phyloP scores from a whole-genome alignment of 1,140 invertebrate species.

The Gryon sp. region DNA sequence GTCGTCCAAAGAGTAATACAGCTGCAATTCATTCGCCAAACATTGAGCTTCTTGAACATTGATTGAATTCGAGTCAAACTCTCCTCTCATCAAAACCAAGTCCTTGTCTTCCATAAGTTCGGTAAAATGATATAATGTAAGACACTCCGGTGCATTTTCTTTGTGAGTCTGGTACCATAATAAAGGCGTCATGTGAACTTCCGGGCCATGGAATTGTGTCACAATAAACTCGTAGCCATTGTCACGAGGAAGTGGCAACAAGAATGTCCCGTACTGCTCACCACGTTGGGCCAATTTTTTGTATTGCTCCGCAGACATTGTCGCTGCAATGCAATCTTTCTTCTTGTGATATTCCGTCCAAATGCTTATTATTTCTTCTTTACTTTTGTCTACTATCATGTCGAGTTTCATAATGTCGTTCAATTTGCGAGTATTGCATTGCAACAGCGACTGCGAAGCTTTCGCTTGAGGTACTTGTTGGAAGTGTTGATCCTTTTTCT shows the following conservation, averaged over 20 bases:
- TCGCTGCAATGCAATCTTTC: conserved; percentile 87
- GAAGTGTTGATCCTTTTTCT: conserved; percentile 62
- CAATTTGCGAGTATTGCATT: conserved; percentile 76
- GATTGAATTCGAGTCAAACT: conserved; percentile 91
- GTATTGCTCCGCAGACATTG: conserved; percentile 83
- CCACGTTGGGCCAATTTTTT: conserved; percentile 81
- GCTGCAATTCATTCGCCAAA: conserved; percentile 90
- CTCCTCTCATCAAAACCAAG: conserved; percentile 91
- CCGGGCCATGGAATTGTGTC: conserved; percentile 86
- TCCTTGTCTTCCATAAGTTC: conserved; percentile 89
- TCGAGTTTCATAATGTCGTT: conserved; percentile 90
- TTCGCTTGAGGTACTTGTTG: conserved; percentile 67
- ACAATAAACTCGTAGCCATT: conserved; percentile 95
- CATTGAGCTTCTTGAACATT: conserved; percentile 90
- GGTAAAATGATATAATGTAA: conserved; percentile 90
- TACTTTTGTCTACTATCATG: conserved; percentile 85
- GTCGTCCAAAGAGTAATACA: conserved; percentile 89
- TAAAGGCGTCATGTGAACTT: conserved; percentile 92
- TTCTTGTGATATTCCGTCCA: conserved; percentile 90
- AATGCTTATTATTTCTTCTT: conserved; percentile 87
- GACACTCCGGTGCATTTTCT: conserved; percentile 94
- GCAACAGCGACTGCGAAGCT: conserved; percentile 69
- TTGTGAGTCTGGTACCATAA: conserved; percentile 93
- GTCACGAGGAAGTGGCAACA: conserved; percentile 89
- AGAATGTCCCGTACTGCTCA: conserved; percentile 84